phyloP scores from a whole-genome alignment of 2,888 invertebrate genomes.

The Tetanocera ferruginea region DNA sequence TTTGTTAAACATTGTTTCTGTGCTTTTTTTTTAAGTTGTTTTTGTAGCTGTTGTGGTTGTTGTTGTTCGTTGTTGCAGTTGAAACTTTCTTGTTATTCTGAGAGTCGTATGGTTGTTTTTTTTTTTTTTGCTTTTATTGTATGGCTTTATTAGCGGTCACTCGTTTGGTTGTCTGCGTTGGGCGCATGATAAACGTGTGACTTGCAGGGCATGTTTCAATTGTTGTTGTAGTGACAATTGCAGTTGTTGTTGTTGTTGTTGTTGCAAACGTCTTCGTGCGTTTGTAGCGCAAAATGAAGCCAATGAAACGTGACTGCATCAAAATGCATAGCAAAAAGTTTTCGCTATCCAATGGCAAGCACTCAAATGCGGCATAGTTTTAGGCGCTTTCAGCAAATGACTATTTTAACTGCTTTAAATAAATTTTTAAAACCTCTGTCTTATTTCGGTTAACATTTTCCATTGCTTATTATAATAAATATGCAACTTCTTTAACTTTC shows the following conservation, averaged over 20 bases:
- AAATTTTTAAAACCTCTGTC: background rate
- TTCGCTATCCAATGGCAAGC: background rate
- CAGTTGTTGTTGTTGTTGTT: background rate
- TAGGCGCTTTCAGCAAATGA: background rate
- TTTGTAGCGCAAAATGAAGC: background rate
- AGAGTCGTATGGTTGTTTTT: background rate
- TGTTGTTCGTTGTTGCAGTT: background rate
- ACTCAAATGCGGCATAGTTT: background rate
- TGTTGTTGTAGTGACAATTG: background rate
- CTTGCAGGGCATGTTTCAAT: background rate
- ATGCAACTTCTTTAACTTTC: background rate
- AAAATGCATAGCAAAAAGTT: conserved; percentile 3
- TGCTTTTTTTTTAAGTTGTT: background rate
- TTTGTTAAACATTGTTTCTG: background rate
- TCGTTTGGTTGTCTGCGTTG: conserved; percentile 11
- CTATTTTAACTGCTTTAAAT: background rate
- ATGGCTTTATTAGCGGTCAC: conserved; percentile 34
- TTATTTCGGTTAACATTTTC: background rate
- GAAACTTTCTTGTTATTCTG: background rate
- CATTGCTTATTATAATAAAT: background rate
- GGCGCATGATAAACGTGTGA: conserved; percentile 18
- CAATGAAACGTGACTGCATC: conserved; percentile 16
- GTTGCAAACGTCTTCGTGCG: background rate
- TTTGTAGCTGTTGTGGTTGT: background rate
- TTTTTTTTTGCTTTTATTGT: conserved; percentile 7